Evolutionary conservation across 2,113 vertebrate species (phyloP).

Genomic region (Silurus asotus): DNA sequence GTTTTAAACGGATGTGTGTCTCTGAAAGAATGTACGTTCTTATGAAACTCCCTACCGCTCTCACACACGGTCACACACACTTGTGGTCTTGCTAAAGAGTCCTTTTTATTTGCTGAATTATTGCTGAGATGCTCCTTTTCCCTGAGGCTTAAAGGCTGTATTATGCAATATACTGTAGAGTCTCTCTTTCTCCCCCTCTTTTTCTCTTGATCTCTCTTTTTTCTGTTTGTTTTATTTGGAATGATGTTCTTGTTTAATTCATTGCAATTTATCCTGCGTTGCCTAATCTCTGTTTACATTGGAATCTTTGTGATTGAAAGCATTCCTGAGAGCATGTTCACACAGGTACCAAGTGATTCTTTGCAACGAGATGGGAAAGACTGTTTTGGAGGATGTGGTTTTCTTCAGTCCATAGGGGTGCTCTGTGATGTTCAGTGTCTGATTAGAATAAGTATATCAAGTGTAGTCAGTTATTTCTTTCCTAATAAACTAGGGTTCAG

Average conservation of each 20-base stretch:
- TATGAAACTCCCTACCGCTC: background rate
- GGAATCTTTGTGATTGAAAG: background rate
- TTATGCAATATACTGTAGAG: background rate
- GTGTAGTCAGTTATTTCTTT: background rate
- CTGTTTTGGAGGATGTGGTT: background rate
- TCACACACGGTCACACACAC: conserved; percentile 14
- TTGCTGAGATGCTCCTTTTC: conserved; percentile 34
- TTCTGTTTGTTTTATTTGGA: background rate
- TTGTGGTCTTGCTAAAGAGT: conserved; percentile 43
- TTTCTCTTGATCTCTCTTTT: background rate
- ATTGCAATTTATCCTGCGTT: background rate
- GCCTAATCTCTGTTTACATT: background rate
- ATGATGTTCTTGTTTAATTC: background rate
- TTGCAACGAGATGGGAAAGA: conserved; percentile 1
- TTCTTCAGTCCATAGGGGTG: background rate
- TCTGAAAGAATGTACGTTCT: background rate
- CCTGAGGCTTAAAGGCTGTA: conserved; percentile 18
- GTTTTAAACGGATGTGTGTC: background rate
- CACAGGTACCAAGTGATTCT: background rate
- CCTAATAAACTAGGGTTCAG: background rate
- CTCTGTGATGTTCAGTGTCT: background rate
- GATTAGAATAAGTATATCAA: background rate
- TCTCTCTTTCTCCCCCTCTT: background rate
- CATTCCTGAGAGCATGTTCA: background rate
- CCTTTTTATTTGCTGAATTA: conserved; percentile 59